phyloP scores from a whole-genome alignment of 2,888 invertebrate species.

The Baronia brevicornis region DNA sequence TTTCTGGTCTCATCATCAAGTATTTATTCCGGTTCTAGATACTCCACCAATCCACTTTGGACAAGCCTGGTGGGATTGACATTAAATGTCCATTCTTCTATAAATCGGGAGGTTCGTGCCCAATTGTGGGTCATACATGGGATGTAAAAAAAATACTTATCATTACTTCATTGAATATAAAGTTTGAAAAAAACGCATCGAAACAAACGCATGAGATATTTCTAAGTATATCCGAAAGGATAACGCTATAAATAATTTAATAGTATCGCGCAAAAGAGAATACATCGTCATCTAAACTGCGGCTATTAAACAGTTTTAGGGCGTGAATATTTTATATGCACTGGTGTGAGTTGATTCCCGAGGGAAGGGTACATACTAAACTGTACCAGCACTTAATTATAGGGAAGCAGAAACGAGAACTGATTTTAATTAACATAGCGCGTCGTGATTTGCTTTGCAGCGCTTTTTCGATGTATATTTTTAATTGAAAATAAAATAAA shows the following conservation, averaged over 20 bases:
- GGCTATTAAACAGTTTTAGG: conserved; percentile 59
- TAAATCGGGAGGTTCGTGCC: too few relatives aligned
- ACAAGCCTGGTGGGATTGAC: too few relatives aligned
- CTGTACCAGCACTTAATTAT: conserved; percentile 68
- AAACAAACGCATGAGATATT: conserved; percentile 18
- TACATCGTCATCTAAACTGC: conserved; percentile 42
- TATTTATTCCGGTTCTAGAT: too few relatives aligned
- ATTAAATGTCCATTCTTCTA: too few relatives aligned
- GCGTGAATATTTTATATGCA: conserved; percentile 61
- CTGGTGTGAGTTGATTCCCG: conserved; percentile 48
- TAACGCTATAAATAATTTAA: conserved; percentile 6
- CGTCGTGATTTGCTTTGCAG: conserved; percentile 42
- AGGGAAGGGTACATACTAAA: conserved; percentile 48
- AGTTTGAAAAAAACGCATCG: too few relatives aligned
- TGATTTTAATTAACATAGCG: conserved; percentile 65
- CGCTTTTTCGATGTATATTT: conserved; percentile 35
- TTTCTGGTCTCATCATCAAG: too few relatives aligned
- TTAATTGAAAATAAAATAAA: conserved; percentile 19
- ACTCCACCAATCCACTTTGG: too few relatives aligned
- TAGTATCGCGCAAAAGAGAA: conserved; percentile 17
- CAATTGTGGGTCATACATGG: too few relatives aligned
- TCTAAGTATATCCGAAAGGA: conserved; percentile 3
- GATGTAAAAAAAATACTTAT: too few relatives aligned
- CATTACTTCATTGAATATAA: too few relatives aligned
- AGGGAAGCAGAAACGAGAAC: conserved; percentile 53